These are phyloP conservation scores for Lasioglossum lativentre DNA, from an alignment of 2,888 invertebrate species.

Conservation along the genomic window DNA sequence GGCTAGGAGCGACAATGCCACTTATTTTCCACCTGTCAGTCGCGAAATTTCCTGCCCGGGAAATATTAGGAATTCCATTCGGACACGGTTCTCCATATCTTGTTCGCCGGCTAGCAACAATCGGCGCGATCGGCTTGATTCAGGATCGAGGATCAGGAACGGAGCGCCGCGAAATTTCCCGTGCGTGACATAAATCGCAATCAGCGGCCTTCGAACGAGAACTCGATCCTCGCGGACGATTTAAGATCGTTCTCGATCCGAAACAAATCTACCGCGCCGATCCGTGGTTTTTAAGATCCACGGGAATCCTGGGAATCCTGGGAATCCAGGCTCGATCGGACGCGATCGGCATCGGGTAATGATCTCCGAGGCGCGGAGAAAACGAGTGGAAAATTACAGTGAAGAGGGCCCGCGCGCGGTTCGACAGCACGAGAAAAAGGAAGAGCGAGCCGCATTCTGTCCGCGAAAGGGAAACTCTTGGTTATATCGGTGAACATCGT, in stretches of 20 bases:
- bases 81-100: conserved; percentile 3
- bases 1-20: neutral
- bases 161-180: conserved; percentile 29
- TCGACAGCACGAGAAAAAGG: conserved; percentile 50
- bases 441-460: conserved; percentile 62
- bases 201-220: conserved; percentile 39
- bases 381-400: conserved; percentile 70
- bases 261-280: neutral
- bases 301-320: conserved; percentile 41
- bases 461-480: conserved; percentile 70
- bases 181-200: conserved; percentile 54
- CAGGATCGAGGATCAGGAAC: conserved; percentile 17
- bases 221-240: conserved; percentile 38
- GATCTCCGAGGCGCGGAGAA: conserved; percentile 58
- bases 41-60: neutral
- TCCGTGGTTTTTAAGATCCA: conserved; percentile 49
- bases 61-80: neutral
- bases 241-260: conserved; percentile 22
- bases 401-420: conserved; percentile 17
- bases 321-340: conserved; percentile 48
- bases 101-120: neutral
- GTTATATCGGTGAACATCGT: conserved; percentile 52
- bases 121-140: conserved; percentile 35
- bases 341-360: conserved; percentile 43
- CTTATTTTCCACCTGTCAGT: conserved; percentile 30